Evolutionary conservation across 2,113 vertebrate genomes (phyloP), one percentile per base, ranked within the genome.

Genomic region (Athene noctua): DNA sequence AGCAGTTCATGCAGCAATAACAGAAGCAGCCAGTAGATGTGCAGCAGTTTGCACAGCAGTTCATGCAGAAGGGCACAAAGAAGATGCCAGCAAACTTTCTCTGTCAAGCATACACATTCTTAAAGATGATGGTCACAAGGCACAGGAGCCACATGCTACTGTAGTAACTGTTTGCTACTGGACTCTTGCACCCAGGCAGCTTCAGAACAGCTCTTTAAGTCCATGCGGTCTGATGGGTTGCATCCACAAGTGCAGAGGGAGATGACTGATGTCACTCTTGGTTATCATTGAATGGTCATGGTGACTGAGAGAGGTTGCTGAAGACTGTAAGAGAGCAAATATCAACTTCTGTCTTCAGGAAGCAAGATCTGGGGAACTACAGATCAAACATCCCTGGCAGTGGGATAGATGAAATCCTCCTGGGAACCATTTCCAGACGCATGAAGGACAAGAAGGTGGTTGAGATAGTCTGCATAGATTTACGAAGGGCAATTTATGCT

Each of bases 141-240:
- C 27, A 11, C 15, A 75, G 38, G 38, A 85, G 22, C 18, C 30
- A 51, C 9, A 18, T 0, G 0, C 70, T 57, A 2, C 27, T 32
- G 61, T 49, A 62, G 61, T 66, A 73, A 26, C 19, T 65, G 29
- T 42, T 79, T 59, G 40, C 67, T 89, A 13, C 47, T 3, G 3
- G 17, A 25, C 9, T 88, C 34, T 26, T 34, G 6, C 11, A 71
- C 23, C 38, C 38, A 46, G 57, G 16, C 14, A 62, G n/a, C 22
- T 49, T 72, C 58, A 86, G 11, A 27, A 59, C 25, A 68, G 40
- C 58, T 84, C 29, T 65, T 5, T 30, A 42, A 71, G 12, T 51
- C 38, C 20, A 2, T 8, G 36, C 27, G 11, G 14, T 29, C 40
- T 52, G 59, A 38, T 5, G 3, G 6, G 4, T 34, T 65, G 6